Evolutionary conservation across 2,113 vertebrate species (phyloP), one percentile per base, ranked within the genome.

Genomic region (Clarias batrachus): DNA sequence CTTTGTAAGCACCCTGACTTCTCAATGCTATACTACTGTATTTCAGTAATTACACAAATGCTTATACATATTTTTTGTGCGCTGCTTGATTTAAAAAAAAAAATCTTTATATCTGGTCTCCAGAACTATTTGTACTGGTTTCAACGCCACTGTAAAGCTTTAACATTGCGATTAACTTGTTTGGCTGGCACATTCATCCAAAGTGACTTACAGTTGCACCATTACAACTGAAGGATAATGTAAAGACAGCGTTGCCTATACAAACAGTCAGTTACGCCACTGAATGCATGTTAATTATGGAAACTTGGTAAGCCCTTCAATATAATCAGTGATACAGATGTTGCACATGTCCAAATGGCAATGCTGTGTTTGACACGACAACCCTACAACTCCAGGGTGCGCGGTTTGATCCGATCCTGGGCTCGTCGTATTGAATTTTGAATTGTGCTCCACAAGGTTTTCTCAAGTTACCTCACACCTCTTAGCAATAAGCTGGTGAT

Each of bases 101-200:
- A 11, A 27, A 30, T 80, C 57, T 60, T 27, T 59, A 16, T 30
- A 17, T 56, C 27, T 21, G 4, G 52, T 16, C 54, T 79, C 76
- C 8, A 56, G 52, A 77, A 56, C 48, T 79, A 27, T 79, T 30
- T 60, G 57, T 79, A n/a, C 30, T 81, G 4, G 30, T 81, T 81
- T 81, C 19, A 81, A 81, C 57, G 23, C 27, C 59, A 62, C 3
- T 41, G 30, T 37, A 81, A 81, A 25, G 57, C 78, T 37, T 81
- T 81, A 14, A 60, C 30, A 41, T 25, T 62, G 78, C 62, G 33
- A 81, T 81, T 81, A 62, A 81, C 59, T 81, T 62, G 25, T 81
- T 81, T 81, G 57, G 30, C 78, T 41, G 57, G 59, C 12, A 13
- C 78, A 81, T 81, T 81, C 14, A 81, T 81, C 59, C 19, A 41